Evolutionary conservation across 1,140 invertebrate species (phyloP).

Genomic region (Sinella curviseta): DNA sequence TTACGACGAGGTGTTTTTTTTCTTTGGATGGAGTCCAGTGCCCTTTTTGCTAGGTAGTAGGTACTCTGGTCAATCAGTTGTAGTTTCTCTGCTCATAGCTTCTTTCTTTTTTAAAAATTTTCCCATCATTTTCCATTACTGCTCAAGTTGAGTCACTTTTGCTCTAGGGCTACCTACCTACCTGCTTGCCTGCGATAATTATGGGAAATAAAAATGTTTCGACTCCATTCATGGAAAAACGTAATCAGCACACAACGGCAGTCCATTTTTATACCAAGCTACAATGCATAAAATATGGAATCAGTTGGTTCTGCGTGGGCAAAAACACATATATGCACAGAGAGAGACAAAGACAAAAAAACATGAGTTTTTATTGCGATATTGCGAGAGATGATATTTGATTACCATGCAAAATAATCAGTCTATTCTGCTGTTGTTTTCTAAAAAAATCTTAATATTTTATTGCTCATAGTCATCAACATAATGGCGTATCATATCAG

Average conservation of each 20-base stretch:
- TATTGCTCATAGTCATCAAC: too few relatives aligned
- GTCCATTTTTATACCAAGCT: neutral
- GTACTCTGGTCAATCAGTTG: neutral
- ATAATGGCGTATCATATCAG: too few relatives aligned
- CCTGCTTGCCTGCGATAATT: neutral
- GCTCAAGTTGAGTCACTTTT: neutral
- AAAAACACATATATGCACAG: neutral
- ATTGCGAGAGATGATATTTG: too few relatives aligned
- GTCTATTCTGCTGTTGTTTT: too few relatives aligned
- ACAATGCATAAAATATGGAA: neutral
- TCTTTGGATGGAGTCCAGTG: neutral
- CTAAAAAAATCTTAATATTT: too few relatives aligned
- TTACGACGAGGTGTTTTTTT: neutral
- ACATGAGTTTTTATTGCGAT: too few relatives aligned
- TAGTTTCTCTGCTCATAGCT: neutral
- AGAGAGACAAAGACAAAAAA: too few relatives aligned
- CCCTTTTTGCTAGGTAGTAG: neutral
- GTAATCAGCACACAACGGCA: neutral
- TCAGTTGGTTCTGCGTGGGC: neutral
- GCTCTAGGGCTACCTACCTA: neutral
- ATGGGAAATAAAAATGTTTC: neutral
- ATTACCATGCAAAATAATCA: too few relatives aligned
- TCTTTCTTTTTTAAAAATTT: neutral
- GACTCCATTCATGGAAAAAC: slow-evolving; percentile 2
- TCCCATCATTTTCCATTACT: neutral